Base-by-base conservation (phyloP, 2,888 invertebrate genomes). In the Phaedon cochleariae region DNA sequence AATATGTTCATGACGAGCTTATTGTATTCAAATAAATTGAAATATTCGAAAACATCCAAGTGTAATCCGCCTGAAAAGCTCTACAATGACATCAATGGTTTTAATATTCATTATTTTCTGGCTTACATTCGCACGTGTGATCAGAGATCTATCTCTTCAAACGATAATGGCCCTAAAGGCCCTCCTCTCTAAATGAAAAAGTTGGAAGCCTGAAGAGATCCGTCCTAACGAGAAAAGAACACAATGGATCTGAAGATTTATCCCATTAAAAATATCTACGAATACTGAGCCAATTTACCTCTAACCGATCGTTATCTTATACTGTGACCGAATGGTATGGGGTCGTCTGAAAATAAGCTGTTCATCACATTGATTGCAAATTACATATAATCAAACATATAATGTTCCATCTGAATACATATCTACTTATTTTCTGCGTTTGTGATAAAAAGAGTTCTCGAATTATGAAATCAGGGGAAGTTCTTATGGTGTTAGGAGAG, bases 261-360 rank as follows among this genome's bases (percentile, higher is more conserved):
- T 80, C 80, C 79, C 75, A 81, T 82, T 81, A 81, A 81, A 81
- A 82, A 82, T 79, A 77, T 80, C 74, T 73, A 78, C 80, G 77
- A 81, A 79, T 81, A 79, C 81, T 77, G 79, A 79, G 80, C 81
- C 80, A 81, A 82, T 81, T 82, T 81, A 81, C 79, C 80, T 34
- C 5, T 79, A 80, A 78, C 79, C 74, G 81, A 81, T 81, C 81
- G 74, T 81, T 81, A 81, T 81, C 81, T 81, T 77, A 26, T n/a
- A 76, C 75, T 75, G 76, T 77, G 74, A 74, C 77, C 76, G 74
- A 77, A 77, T 76, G 77, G 78, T 77, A 75, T 60, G 49, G 60
- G 62, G 22, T 26, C 49, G 62, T 57, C n/a, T n/a, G n/a, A n/a
- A n/a, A n/a, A n/a, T n/a, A n/a, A 29, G 29, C 29, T 29, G 4